phyloP scores from a whole-genome alignment of 2,888 invertebrate genomes.

The Abrostola triplasia region DNA sequence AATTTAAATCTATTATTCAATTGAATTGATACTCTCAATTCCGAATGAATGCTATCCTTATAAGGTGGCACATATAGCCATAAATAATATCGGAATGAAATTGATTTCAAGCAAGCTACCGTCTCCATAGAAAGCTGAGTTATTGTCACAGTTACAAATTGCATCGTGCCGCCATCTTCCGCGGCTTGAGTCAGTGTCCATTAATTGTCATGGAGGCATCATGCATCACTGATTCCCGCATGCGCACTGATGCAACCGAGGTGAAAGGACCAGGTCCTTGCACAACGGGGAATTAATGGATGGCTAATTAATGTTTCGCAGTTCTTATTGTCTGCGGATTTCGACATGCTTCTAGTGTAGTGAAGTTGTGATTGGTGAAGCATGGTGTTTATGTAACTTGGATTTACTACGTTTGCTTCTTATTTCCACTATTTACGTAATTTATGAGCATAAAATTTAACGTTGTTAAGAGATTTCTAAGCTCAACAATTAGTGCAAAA shows the following conservation, averaged over 20 bases:
- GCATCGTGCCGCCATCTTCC: constrained; percentile 53
- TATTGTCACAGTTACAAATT: constrained; percentile 54
- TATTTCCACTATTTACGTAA: not conserved
- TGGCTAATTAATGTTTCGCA: constrained; percentile 36
- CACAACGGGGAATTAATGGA: constrained; percentile 33
- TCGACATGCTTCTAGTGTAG: constrained; percentile 21
- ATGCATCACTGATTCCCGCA: constrained; percentile 62
- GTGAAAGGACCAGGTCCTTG: constrained; percentile 51
- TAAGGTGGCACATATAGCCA: constrained; percentile 45
- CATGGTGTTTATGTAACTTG: not conserved
- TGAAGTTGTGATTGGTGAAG: constrained; percentile 20
- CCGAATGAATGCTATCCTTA: constrained; percentile 43
- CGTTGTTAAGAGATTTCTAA: no score
- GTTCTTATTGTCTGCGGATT: constrained; percentile 35
- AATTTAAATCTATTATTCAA: constrained; percentile 34
- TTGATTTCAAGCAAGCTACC: constrained; percentile 50
- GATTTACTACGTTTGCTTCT: not conserved
- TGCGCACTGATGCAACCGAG: constrained; percentile 53
- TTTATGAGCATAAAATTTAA: no score
- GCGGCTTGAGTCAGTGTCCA: constrained; percentile 51
- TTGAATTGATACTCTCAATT: constrained; percentile 36
- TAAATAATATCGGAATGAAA: constrained; percentile 49
- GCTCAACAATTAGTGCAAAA: no score
- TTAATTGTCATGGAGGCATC: constrained; percentile 65
- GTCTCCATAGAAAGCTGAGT: constrained; percentile 54